Evolutionary conservation across 2,888 invertebrate species (phyloP), one percentile per base, ranked within the genome.

Genomic region (Aproaerema taeniolella): DNA sequence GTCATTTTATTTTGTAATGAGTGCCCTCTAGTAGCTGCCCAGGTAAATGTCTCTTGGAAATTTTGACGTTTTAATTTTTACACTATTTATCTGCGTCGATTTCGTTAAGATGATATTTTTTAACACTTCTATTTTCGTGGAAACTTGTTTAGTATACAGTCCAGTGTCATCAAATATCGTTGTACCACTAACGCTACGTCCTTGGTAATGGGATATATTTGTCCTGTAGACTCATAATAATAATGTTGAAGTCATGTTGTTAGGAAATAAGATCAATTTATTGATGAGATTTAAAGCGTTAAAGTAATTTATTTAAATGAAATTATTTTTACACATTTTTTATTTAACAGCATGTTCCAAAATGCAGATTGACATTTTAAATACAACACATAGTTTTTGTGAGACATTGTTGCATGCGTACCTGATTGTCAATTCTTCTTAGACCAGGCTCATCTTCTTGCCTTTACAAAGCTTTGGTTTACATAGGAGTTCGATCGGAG

Each of bases 121-220:
- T n/a, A n/a, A n/a, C n/a, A n/a, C n/a, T n/a, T n/a, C n/a, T n/a
- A n/a, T n/a, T n/a, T n/a, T n/a, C n/a, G n/a, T n/a, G n/a, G n/a
- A n/a, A n/a, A n/a, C n/a, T n/a, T n/a, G n/a, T n/a, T n/a, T n/a
- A n/a, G n/a, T n/a, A n/a, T n/a, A n/a, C n/a, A n/a, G n/a, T n/a
- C n/a, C n/a, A 47, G 45, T 53, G 63, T 66, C 64, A 66, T 68
- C 67, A 68, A 67, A 61, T 60, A 61, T 63, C 61, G 46, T 38
- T 41, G 43, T 41, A 44, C 50, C 53, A 78, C 73, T 77, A 80
- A 82, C 67, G 67, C 67, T 70, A 67, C 59, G 49, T 63, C 53
- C n/a, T 67, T 65, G 78, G 77, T 79, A 77, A 55, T 71, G 73
- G 78, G 75, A 67, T 58, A 48, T 47, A 61, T 53, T 57, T 58